Base-by-base conservation (phyloP, 2,888 invertebrate species). In the Stramonita haemastoma region DNA sequence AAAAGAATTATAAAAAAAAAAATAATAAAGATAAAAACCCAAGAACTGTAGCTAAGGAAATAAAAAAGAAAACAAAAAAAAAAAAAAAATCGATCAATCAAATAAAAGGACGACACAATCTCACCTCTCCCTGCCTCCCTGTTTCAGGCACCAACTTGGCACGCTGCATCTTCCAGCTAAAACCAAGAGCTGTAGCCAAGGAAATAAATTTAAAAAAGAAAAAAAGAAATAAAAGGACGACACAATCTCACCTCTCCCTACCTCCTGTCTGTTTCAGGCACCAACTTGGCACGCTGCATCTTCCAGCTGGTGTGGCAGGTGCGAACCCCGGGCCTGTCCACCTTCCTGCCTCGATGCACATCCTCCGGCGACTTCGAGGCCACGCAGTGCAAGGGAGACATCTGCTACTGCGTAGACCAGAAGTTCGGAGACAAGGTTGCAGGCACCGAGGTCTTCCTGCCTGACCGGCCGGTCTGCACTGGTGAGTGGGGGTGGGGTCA, bases 351-450 rank as follows among this genome's bases (percentile, higher is more conserved):
- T 13, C 88, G 73, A 0, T 95, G 95, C 91, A 92, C 93, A 2
- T n/a, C 90, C 13, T 91, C 91, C 22, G 95, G 95, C 66, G 92
- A 93, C 46, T 95, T 92, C 90, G 92, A 94, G 87, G 77, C 90
- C 6, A 89, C 93, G 11, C 95, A 95, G 92, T 95, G 95, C 91
- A 92, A 91, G 5, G 94, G 91, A 0, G 89, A 91, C 13, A 91
- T 92, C 34, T 95, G 95, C 84, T 94, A 93, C 94, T 95, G 95
- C 91, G 94, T 94, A 0, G 93, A 95, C 88, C 81, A 85, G 29
- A 77, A 56, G 57, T 83, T 86, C 0, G 95, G 95, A 13, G 88
- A 90, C 32, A 91, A 92, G 70, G 89, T 91, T 22, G 34, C 77
- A 0, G 92, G 92, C 15, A 93, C 93, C 4, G 89, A 92, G 22